Evolutionary conservation across 2,113 vertebrate genomes (phyloP).

Genomic region (Mustela nigripes): DNA sequence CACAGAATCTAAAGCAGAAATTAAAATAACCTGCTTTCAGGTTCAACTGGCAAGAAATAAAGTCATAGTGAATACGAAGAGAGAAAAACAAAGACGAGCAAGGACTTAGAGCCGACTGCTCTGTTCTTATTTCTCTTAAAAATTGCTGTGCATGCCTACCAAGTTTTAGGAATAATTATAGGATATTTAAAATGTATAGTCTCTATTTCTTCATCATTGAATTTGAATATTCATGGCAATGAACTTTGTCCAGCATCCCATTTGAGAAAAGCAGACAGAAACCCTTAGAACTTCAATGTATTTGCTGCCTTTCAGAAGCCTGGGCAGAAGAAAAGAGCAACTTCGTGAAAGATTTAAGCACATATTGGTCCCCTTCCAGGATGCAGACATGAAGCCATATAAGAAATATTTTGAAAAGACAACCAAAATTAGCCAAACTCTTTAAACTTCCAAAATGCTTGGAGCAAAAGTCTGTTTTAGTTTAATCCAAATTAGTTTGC

Average conservation of each 20-base stretch:
- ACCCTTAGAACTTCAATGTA: conserved; percentile 40
- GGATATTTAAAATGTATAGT: neutral
- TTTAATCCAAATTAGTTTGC: conserved; percentile 85
- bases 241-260: conserved; percentile 58
- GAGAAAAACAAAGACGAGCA: conserved; percentile 21
- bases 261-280: conserved; percentile 63
- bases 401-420: conserved; percentile 85
- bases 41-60: conserved; percentile 67
- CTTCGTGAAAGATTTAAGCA: conserved; percentile 82
- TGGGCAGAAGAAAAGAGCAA: conserved; percentile 82
- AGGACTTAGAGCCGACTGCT: neutral
- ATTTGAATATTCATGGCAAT: conserved; percentile 21
- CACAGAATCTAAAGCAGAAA: conserved; percentile 66
- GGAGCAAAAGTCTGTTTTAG: conserved; percentile 85
- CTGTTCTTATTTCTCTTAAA: conserved; percentile 8
- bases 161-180: conserved; percentile 15
- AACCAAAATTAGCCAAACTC: conserved; percentile 85
- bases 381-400: conserved; percentile 84
- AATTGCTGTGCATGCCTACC: neutral
- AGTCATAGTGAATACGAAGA: conserved; percentile 48
- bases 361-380: conserved; percentile 82
- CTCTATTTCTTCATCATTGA: neutral
- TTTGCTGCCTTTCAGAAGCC: conserved; percentile 73
- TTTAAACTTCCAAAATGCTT: conserved; percentile 85
- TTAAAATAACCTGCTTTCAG: conserved; percentile 76